Evolutionary conservation across 1,140 invertebrate genomes (phyloP), one percentile per base, ranked within the genome.

Genomic region (Schlechtendalia chinensis): DNA sequence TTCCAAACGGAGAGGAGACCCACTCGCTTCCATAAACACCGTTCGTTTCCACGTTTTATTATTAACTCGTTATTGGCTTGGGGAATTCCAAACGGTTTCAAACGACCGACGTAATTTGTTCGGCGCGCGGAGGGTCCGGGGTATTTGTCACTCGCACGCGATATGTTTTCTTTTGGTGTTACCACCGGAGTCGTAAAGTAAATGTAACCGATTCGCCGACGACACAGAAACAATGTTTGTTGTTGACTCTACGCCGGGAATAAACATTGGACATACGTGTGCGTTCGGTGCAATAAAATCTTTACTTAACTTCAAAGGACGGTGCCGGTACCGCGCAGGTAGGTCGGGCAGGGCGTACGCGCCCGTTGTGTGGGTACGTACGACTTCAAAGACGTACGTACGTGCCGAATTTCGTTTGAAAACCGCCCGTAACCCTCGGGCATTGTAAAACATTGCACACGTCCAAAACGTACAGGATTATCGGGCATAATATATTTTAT

Each of bases 281-380:
- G 19, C 22, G 14, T 71, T 53, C 19, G 69, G 69, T 72, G 69
- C 69, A 72, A 72, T 72, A 72, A 72, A 72, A 72, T 72, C 69
- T 54, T 72, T 72, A 53, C 69, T 72, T 72, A 72, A 72, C 69
- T 54, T 72, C 69, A 72, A 72, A 72, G 50, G 27, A 72, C 17
- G 50, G 17, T 72, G 69, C 69, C 69, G 69, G 3, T 8, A 39
- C 53, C 69, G 29, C 24, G 11, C 69, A 72, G 69, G 69, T 72
- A 72, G 50, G 54, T 72, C 54, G 24, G 50, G 69, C 27, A 6
- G n/a, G n/a, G n/a, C n/a, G n/a, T n/a, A n/a, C n/a, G n/a, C n/a
- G n/a, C n/a, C n/a, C n/a, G n/a, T n/a, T n/a, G n/a, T n/a, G 14
- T 69, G 24, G 32, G 39, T 69, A 61, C 50, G 29, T 72, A 39